A percentile compares a stretch with the other conserved stretches of the same genome.
phyloP scores from a whole-genome alignment of 2,888 invertebrate species.

The Rhodophaea formosa region DNA sequence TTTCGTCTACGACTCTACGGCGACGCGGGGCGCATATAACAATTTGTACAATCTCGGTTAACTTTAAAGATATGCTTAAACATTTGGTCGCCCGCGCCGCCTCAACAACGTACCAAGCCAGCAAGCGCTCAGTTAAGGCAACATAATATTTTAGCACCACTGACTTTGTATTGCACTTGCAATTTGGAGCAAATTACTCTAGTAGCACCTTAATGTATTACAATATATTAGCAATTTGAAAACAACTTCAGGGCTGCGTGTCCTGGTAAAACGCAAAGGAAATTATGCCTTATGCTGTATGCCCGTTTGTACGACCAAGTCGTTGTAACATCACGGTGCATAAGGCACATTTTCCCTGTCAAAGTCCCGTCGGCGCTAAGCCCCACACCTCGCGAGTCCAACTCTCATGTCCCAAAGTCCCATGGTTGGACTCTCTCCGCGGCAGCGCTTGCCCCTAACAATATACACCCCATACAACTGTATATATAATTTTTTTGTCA shows the following conservation, averaged over 20 bases:
- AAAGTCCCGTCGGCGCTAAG: background rate
- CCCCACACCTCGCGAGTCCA: background rate
- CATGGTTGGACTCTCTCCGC: background rate
- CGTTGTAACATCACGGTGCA: background rate
- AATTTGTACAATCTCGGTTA: conserved; percentile 36
- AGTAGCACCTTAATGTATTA: conserved; percentile 24
- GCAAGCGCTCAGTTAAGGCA: conserved; percentile 41
- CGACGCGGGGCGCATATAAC: conserved; percentile 28
- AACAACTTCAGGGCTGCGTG: conserved; percentile 1
- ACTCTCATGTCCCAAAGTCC: too few relatives aligned
- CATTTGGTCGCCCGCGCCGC: conserved; percentile 26
- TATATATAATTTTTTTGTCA: conserved; percentile 63
- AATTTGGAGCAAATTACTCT: conserved; percentile 18
- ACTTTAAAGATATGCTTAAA: conserved; percentile 40
- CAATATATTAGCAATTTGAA: conserved; percentile 8
- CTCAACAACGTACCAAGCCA: background rate
- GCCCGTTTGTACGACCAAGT: background rate
- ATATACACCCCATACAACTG: conserved; percentile 28
- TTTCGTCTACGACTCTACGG: background rate
- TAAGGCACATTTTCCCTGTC: background rate
- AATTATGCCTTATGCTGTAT: background rate
- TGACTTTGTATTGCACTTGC: conserved; percentile 13
- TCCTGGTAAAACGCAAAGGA: background rate
- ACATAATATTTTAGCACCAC: conserved; percentile 46
- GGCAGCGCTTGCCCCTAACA: conserved; percentile 24